Evolutionary conservation across 2,888 invertebrate genomes (phyloP).

Genomic region (Meganola albula): DNA sequence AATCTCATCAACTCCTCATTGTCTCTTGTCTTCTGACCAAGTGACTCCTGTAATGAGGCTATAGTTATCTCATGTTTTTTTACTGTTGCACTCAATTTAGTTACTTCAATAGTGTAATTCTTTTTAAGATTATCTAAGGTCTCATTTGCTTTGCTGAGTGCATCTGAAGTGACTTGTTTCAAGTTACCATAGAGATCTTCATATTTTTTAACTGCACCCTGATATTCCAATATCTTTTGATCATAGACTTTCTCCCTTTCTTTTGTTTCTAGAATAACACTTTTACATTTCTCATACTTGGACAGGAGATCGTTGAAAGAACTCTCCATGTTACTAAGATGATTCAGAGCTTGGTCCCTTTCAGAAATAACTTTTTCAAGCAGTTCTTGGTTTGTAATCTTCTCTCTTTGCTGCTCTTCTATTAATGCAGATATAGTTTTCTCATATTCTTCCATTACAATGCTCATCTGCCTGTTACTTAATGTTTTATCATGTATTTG

Average conservation of each 20-base stretch:
- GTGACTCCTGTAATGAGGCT: conserved; percentile 86
- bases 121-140: conserved; percentile 86
- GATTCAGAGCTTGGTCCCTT: conserved; percentile 77
- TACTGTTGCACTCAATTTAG: conserved; percentile 88
- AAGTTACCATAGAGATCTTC: conserved; percentile 90
- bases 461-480: conserved; percentile 75
- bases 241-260: conserved; percentile 82
- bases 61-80: conserved; percentile 92
- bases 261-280: conserved; percentile 68
- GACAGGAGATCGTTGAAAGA: conserved; percentile 80
- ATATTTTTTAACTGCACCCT: conserved; percentile 83
- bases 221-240: conserved; percentile 82
- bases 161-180: conserved; percentile 90
- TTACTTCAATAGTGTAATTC: conserved; percentile 85
- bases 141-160: conserved; percentile 84
- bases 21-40: conserved; percentile 92
- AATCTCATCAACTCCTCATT: conserved; percentile 92
- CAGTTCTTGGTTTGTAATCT: conserved; percentile 65
- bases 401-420: conserved; percentile 83
- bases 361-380: conserved; percentile 70
- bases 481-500: conserved; percentile 57
- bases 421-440: conserved; percentile 86
- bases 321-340: conserved; percentile 78
- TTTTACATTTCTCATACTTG: conserved; percentile 81
- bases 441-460: conserved; percentile 87